Evolutionary conservation across 2,113 vertebrate species (phyloP).

Genomic region (Gasterosteus nipponicus): DNA sequence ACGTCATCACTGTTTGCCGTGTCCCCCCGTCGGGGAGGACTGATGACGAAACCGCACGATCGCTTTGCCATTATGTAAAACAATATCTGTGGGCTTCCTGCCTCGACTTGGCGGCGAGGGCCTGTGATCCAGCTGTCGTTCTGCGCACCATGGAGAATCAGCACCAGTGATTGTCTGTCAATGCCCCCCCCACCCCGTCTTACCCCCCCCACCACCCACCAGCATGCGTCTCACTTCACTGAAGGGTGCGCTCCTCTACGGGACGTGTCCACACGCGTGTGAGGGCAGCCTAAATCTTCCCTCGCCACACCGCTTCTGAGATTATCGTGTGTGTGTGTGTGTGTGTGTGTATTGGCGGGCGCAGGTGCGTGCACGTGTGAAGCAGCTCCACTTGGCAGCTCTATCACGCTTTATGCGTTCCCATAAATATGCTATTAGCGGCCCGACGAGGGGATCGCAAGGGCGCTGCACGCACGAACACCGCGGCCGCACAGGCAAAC

Average conservation of each 20-base stretch:
- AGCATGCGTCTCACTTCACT: conserved; percentile 38
- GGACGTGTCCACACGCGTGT: conserved; percentile 41
- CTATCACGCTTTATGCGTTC: conserved; percentile 71
- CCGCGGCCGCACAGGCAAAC: conserved; percentile 26
- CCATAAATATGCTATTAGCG: conserved; percentile 81
- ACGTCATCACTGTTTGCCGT: conserved; percentile 39
- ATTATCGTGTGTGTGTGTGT: conserved; percentile 49
- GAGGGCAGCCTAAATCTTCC: conserved; percentile 38
- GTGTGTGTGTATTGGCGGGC: conserved; percentile 36
- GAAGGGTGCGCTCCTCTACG: conserved; percentile 7
- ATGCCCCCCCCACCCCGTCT: conserved; percentile 4
- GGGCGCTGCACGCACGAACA: conserved; percentile 45
- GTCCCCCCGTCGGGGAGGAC: conserved; percentile 38
- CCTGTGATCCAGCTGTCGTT: conserved; percentile 57
- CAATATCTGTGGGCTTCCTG: conserved; percentile 58
- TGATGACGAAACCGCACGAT: conserved; percentile 35
- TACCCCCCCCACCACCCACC: not conserved
- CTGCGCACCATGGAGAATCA: conserved; percentile 69
- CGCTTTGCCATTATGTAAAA: conserved; percentile 58
- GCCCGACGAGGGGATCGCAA: conserved; percentile 65
- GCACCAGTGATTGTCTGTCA: conserved; percentile 70
- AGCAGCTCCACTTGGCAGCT: conserved; percentile 59
- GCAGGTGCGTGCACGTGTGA: conserved; percentile 35
- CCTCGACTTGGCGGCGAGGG: conserved; percentile 37
- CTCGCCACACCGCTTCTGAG: conserved; percentile 34